Base-by-base conservation (phyloP, 2,888 invertebrate species). In the Archips crataeganus region DNA sequence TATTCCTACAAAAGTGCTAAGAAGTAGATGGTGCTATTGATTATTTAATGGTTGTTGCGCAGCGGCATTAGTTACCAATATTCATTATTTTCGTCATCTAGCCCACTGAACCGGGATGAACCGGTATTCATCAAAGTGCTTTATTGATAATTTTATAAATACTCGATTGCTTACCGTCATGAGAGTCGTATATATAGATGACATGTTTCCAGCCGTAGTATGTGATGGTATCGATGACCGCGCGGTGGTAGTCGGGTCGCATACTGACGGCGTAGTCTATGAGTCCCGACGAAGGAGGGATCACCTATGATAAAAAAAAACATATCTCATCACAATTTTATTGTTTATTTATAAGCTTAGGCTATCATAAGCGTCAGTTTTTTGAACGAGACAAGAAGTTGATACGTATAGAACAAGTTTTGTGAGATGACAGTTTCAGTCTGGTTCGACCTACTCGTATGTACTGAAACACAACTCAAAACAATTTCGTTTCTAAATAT, bases 211-310 rank as follows among this genome's bases (percentile, higher is more conserved):
- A 99, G 65, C 97, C 97, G 90, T 99, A 99, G 91, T 98, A 97
- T 78, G 97, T 96, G 84, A 99, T 98, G 75, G 99, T 97, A 93
- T 99, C 99, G 81, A 99, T 97, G 87, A 99, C 97, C 74, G 99
- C 99, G 84, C 97, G 97, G 91, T 99, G 98, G 92, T 99, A 99
- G 92, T 99, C 98, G 59, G 99, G 99, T 77, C 98, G 96, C 97
- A 99, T 97, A 89, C 98, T 98, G 84, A 98, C 97, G 69, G 98
- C 98, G 87, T 97, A 98, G 94, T 98, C 98, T 83, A 98, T 95
- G 81, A 97, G 96, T n/a, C 98, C 98, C 2, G 98, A 98, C 32
- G 98, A 98, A 45, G 98, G 98, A 11, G 97, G 97, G 76, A 97
- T 95, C 64, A 98, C 98, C 97, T 97, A 89, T 13, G 13, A 60